phyloP scores from a whole-genome alignment of 2,113 vertebrate species.

The Oreamnos americanus region DNA sequence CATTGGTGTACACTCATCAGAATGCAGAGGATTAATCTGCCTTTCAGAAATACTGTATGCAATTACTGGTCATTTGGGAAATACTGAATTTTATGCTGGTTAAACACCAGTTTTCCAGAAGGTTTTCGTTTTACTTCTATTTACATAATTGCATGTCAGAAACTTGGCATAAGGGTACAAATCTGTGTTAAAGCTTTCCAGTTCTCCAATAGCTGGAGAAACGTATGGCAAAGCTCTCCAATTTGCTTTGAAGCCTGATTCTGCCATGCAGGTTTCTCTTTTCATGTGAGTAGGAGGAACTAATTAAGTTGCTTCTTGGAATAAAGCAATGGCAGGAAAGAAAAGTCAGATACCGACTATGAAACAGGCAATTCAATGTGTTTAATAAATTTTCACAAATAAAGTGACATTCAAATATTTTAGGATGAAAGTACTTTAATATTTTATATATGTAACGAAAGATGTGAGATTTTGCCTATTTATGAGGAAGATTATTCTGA shows the following conservation, averaged over 20 bases:
- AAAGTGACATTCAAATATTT: background rate
- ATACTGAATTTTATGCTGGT: background rate
- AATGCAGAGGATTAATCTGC: background rate
- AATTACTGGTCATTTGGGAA: background rate
- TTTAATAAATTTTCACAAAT: background rate
- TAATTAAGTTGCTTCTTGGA: background rate
- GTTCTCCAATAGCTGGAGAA: background rate
- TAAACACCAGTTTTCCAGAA: slow-evolving; percentile 22
- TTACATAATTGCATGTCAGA: background rate
- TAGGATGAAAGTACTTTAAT: background rate
- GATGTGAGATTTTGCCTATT: background rate
- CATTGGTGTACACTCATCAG: background rate
- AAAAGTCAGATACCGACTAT: background rate
- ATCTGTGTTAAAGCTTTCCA: background rate
- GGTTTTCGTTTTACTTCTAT: slow-evolving; percentile 1
- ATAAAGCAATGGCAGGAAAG: background rate
- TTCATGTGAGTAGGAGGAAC: background rate
- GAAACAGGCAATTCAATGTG: background rate
- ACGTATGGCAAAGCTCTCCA: background rate
- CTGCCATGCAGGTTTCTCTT: background rate
- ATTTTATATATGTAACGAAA: background rate
- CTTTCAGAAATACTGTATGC: background rate
- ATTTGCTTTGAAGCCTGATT: background rate
- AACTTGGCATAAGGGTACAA: background rate
- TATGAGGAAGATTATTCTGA: background rate